Evolutionary conservation across 2,888 invertebrate genomes (phyloP), one percentile per base, ranked within the genome.

Genomic region (Empis livida): DNA sequence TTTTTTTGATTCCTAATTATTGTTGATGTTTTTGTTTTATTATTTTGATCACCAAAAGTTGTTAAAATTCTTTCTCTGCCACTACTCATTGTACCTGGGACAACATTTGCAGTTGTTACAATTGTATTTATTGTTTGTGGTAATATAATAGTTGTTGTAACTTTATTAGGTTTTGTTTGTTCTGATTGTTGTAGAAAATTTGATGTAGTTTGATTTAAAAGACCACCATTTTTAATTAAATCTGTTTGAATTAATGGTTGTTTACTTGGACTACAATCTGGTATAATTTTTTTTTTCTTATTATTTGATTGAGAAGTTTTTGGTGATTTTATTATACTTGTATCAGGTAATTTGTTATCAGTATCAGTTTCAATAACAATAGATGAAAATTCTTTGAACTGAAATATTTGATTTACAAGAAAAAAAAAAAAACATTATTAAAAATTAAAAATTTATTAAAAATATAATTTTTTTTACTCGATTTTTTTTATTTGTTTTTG

Each of bases 321-420:
- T 13, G 57, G 47, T 5, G 55, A 63, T 63, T 77, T 77, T 16
- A 72, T 55, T 55, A 73, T 67, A 51, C 71, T 70, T 9, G 68
- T 63, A 37, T 71, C 68, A 14, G 71, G 61, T 23, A 58, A 43
- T 42, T 55, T 56, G 13, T 39, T 48, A 37, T 44, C 49, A 23
- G 50, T 57, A 8, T 9, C 23, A 27, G 23, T 27, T 27, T 56
- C 57, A 8, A 57, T 54, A 20, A 57, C 56, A 2, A 64, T 53
- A 55, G 74, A 54, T 42, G 55, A 69, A 45, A 64, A 70, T 17
- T 39, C 39, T 39, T 39, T 39, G 17, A 39, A 39, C 39, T 68
- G 71, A n/a, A n/a, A n/a, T n/a, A n/a, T n/a, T n/a, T n/a, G n/a
- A n/a, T n/a, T n/a, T n/a, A n/a, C n/a, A n/a, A n/a, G n/a, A n/a